Conservation (phyloP, 2,797 vertebrate species). For the Leptoclinus maculatus region DNA sequence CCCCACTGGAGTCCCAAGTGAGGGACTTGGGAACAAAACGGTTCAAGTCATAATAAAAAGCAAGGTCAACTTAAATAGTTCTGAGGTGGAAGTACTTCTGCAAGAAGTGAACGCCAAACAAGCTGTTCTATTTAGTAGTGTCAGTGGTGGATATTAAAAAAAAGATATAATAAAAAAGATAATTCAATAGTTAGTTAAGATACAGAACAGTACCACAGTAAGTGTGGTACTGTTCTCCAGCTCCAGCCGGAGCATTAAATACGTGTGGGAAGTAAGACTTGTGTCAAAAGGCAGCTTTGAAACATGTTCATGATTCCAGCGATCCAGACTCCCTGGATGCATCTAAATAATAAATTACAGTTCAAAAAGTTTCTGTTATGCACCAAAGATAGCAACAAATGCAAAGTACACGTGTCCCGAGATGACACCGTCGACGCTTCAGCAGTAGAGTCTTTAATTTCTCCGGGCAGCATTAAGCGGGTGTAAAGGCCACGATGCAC, state of each 20-base stretch:
- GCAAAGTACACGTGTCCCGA: neutral
- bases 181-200: no score
- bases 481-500: slow-evolving; percentile 12
- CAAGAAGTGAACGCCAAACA: no score
- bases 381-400: slow-evolving; percentile 10
- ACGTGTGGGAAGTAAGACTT: slow-evolving; percentile 11
- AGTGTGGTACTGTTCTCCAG: slow-evolving; percentile 13
- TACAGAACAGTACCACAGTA: no score
- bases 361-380: slow-evolving; percentile 15
- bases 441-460: neutral
- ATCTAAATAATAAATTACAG: slow-evolving; percentile 39
- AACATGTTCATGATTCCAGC: slow-evolving; percentile 2
- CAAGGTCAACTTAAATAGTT: neutral
- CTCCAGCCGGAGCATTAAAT: slow-evolving; percentile 22
- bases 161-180: no score
- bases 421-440: neutral
- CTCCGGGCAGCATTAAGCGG: slow-evolving; percentile 2
- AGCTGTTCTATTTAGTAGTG: no score
- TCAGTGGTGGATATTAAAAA: no score
- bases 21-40: no score
- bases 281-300: slow-evolving; percentile 39
- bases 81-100: no score
- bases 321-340: slow-evolving; percentile 7
- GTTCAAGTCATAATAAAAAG: neutral
- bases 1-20: no score